Conservation (phyloP, 1,140 invertebrate genomes). For the Calliopsis andreniformis region DNA sequence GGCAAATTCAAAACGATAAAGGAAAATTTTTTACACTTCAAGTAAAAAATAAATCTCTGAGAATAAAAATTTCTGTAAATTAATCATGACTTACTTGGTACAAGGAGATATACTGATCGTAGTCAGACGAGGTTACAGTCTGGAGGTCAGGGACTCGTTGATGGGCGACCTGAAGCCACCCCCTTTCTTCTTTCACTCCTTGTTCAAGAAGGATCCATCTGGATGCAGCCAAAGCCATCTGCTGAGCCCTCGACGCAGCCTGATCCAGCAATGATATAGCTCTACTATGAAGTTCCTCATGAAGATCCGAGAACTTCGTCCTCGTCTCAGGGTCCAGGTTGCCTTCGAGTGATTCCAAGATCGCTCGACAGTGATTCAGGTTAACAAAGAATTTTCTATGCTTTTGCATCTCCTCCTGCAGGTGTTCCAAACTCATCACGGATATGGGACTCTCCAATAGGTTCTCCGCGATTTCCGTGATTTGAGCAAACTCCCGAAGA, state of each 20-base stretch:
- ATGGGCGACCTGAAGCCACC: conserved; percentile 90
- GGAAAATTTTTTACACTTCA: too few species aligned
- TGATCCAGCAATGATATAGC: conserved; percentile 89
- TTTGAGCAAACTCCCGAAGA: conserved; percentile 91
- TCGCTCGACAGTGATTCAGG: conserved; percentile 90
- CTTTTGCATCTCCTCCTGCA: conserved; percentile 93
- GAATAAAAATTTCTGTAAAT: too few species aligned
- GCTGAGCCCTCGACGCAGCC: conserved; percentile 89
- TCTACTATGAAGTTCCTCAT: conserved; percentile 87
- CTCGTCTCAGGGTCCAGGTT: conserved; percentile 91
- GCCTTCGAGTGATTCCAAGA: conserved; percentile 91
- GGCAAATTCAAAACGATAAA: too few species aligned
- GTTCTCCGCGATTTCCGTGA: conserved; percentile 90
- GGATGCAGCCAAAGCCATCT: conserved; percentile 91
- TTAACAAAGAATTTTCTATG: conserved; percentile 94
- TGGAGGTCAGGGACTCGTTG: conserved; percentile 90
- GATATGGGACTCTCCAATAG: conserved; percentile 88
- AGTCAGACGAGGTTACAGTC: conserved; percentile 89
- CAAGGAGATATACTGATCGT: conserved; percentile 91
- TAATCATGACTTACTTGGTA: conserved; percentile 83
- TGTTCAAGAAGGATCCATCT: conserved; percentile 91
- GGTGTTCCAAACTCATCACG: conserved; percentile 87
- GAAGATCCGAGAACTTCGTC: conserved; percentile 87
- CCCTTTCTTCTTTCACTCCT: conserved; percentile 89
- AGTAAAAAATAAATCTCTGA: too few species aligned